Percentiles rank a stretch among this genome's conserved stretches.
These are phyloP conservation scores for Oplegnathus fasciatus DNA, from an alignment of 2,113 vertebrate genomes.

Conservation along the genomic window DNA sequence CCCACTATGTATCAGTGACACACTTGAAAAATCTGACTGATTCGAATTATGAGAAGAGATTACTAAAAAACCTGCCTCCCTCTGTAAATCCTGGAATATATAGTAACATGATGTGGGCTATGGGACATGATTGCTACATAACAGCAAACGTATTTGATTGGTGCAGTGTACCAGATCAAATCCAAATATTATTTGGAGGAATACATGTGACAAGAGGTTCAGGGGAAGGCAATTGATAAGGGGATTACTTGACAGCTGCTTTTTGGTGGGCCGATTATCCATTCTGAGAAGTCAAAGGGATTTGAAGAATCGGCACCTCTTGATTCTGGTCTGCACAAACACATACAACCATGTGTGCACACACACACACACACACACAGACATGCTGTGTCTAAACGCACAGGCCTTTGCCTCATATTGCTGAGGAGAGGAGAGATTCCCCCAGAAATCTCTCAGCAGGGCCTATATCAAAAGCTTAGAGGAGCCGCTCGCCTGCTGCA, in stretches of 20 bases:
- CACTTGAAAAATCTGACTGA: neutral
- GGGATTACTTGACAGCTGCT: constrained; percentile 53
- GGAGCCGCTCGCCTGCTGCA: constrained; percentile 45
- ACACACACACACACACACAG: constrained; percentile 37
- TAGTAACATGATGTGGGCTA: neutral
- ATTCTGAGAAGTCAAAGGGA: constrained; percentile 56
- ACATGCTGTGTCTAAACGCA: constrained; percentile 27
- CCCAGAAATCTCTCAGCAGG: constrained; percentile 60
- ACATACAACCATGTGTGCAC: constrained; percentile 3
- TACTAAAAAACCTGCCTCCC: neutral
- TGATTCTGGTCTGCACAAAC: constrained; percentile 24
- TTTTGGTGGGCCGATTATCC: constrained; percentile 30
- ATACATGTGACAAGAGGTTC: constrained; percentile 40
- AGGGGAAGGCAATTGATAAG: constrained; percentile 54
- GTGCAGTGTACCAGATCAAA: constrained; percentile 43
- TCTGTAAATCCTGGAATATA: constrained; percentile 1
- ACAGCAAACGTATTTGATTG: constrained; percentile 39
- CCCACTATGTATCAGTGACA: neutral
- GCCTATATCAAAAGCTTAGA: constrained; percentile 65
- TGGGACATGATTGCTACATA: neutral
- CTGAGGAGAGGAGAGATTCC: constrained; percentile 52
- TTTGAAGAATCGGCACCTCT: constrained; percentile 44
- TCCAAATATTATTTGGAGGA: constrained; percentile 46
- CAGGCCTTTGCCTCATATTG: constrained; percentile 38
- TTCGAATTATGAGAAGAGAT: neutral